Conservation (phyloP, 2,888 invertebrate genomes). For the Morpho helenor region DNA sequence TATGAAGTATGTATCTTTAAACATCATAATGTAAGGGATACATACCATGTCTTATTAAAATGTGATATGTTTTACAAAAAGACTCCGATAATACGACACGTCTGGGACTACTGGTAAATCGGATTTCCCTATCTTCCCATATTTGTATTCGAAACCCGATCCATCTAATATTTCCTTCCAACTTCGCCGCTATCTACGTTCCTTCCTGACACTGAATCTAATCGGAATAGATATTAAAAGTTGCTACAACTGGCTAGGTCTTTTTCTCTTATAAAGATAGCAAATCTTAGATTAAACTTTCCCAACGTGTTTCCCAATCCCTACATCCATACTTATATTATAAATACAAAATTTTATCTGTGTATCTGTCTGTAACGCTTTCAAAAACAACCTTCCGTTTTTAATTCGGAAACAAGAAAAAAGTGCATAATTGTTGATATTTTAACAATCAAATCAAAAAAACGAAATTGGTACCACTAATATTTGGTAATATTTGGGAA, state of each 20-base stretch:
- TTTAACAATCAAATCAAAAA: too few relatives aligned
- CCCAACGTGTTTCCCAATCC: too few relatives aligned
- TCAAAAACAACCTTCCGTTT: too few relatives aligned
- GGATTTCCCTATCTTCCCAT: slow-evolving; percentile 76
- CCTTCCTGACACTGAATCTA: slow-evolving; percentile 78
- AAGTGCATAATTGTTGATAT: too few relatives aligned
- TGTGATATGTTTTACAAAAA: slow-evolving; percentile 65
- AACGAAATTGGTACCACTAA: too few relatives aligned
- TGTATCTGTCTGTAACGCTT: too few relatives aligned
- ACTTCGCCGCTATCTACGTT: slow-evolving; percentile 73
- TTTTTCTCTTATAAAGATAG: slow-evolving; percentile 32
- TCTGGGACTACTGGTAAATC: slow-evolving; percentile 71
- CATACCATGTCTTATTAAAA: slow-evolving; percentile 46
- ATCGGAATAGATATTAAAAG: slow-evolving; percentile 80
- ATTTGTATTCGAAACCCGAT: slow-evolving; percentile 77
- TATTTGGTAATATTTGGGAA: too few relatives aligned
- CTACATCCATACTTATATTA: too few relatives aligned
- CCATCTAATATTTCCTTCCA: slow-evolving; percentile 77
- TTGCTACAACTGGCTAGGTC: slow-evolving; percentile 61
- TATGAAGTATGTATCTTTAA: too few relatives aligned
- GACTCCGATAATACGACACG: slow-evolving; percentile 72
- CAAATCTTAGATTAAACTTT: slow-evolving; percentile 1
- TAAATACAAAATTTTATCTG: too few relatives aligned
- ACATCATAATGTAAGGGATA: too few relatives aligned
- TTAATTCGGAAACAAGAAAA: too few relatives aligned